Base-by-base conservation (phyloP, 2,113 vertebrate genomes). In the Motacilla alba region DNA sequence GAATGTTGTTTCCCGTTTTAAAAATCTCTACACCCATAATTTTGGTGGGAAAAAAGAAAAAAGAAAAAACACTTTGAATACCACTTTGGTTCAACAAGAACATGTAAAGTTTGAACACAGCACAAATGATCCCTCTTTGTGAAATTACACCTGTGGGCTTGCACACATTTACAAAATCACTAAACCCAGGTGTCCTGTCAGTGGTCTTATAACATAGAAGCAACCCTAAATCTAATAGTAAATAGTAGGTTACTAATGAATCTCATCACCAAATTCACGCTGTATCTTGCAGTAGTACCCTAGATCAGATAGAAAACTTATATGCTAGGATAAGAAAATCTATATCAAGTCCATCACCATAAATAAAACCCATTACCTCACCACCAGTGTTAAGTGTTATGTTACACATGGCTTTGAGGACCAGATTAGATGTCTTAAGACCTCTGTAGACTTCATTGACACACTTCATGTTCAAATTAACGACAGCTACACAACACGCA, bases 271-370 rank as follows among this genome's bases (percentile, higher is more conserved):
- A 76, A 84, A 82, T 26, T 43, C 52, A 50, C 46, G 70, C 6
- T 63, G 33, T 3, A 70, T 74, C 19, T 50, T 46, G 23, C 67
- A 77, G 33, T n/a, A 81, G 60, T 63, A 59, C 27, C 28, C 49
- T 9, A 78, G 15, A 49, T 43, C 28, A 81, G n/a, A 76, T 22
- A 60, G 79, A 81, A 59, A 78, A 1, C 8, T 41, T 44, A 44
- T 31, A 73, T 80, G 14, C 67, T 43, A 83, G 10, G 80, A 50
- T 24, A 81, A 74, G n/a, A 83, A 93, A 94, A 90, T 53, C 62
- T 46, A 0, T 43, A 79, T 22, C 23, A 62, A 85, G 17, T 77
- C 37, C 66, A 69, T 35, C 46, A 43, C 37, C 2, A 1, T 16
- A 31, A 87, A 84, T n/a, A 44, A 80, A 66, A 2, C 0, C 13